phyloP scores from a whole-genome alignment of 2,888 invertebrate genomes.

The Odontocolon sp. region DNA sequence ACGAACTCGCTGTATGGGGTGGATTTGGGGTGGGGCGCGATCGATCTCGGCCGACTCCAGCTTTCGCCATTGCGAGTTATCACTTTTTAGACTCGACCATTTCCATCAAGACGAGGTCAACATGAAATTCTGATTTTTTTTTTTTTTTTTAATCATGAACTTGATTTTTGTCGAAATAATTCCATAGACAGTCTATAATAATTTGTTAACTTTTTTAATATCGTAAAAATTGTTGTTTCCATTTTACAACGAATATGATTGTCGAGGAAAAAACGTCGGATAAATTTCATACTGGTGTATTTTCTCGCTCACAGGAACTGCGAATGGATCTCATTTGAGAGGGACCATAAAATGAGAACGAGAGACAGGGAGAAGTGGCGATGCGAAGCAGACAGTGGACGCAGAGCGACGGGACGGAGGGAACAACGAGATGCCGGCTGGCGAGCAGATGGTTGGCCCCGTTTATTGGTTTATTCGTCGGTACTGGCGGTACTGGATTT shows the following conservation, averaged over 20 bases:
- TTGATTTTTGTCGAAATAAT: background rate
- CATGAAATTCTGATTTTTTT: constrained; percentile 24
- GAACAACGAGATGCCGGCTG: constrained; percentile 78
- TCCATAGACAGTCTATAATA: background rate
- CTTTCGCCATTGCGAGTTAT: constrained; percentile 63
- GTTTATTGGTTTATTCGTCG: constrained; percentile 81
- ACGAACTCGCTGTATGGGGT: constrained; percentile 41
- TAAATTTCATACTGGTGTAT: constrained; percentile 44
- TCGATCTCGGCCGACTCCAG: constrained; percentile 63
- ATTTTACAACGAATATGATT: constrained; percentile 32
- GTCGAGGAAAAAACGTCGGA: constrained; percentile 42
- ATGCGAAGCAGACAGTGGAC: constrained; percentile 54
- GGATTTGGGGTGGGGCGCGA: constrained; percentile 62
- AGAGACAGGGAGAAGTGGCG: constrained; percentile 65
- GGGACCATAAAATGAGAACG: constrained; percentile 75
- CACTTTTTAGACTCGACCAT: constrained; percentile 54
- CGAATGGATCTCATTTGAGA: constrained; percentile 79
- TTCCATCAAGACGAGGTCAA: constrained; percentile 54
- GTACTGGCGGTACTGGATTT: constrained; percentile 72
- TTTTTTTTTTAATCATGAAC: background rate
- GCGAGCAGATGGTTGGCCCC: constrained; percentile 80
- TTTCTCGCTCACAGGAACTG: too few relatives aligned
- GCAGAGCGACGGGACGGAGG: constrained; percentile 57
- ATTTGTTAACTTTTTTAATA: background rate
- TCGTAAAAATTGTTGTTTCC: background rate